Conservation (phyloP, 2,888 invertebrate genomes). For the Cotesia congregata region DNA sequence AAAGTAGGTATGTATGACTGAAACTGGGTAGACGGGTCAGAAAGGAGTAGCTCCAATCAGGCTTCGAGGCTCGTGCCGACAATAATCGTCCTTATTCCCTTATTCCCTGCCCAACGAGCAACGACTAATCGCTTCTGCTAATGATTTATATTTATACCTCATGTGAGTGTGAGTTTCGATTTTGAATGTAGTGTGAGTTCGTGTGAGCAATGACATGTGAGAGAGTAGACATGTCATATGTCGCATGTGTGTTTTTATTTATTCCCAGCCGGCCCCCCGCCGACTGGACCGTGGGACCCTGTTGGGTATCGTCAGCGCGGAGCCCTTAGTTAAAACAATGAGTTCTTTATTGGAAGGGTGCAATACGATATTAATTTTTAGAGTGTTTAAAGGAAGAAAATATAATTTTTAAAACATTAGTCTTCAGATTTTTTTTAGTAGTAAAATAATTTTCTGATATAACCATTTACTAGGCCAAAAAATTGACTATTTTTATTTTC, state of each 20-base stretch:
- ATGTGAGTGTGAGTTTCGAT: conserved; percentile 21
- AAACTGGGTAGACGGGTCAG: conserved; percentile 14
- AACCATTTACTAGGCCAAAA: too few relatives aligned
- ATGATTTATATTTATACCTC: conserved; percentile 65
- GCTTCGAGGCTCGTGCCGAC: conserved; percentile 58
- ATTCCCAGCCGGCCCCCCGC: conserved; percentile 58
- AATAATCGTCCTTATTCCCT: conserved; percentile 61
- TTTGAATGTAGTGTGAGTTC: conserved; percentile 1
- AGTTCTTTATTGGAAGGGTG: too few relatives aligned
- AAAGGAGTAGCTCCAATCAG: conserved; percentile 62
- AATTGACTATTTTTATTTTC: too few relatives aligned
- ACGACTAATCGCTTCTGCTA: conserved; percentile 67
- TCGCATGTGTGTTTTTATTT: conserved; percentile 19
- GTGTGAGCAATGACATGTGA: background rate
- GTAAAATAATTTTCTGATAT: too few relatives aligned
- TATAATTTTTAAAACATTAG: too few relatives aligned
- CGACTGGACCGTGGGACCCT: conserved; percentile 66
- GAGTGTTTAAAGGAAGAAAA: too few relatives aligned
- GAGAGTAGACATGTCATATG: background rate
- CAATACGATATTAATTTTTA: too few relatives aligned
- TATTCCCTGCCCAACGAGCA: conserved; percentile 52
- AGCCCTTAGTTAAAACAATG: too few relatives aligned
- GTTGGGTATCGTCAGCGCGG: conserved; percentile 13
- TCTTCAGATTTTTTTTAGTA: too few relatives aligned
- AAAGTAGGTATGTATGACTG: too few relatives aligned